These are phyloP conservation scores for Operophtera brumata DNA, from an alignment of 2,888 invertebrate species.

Conservation along the genomic window DNA sequence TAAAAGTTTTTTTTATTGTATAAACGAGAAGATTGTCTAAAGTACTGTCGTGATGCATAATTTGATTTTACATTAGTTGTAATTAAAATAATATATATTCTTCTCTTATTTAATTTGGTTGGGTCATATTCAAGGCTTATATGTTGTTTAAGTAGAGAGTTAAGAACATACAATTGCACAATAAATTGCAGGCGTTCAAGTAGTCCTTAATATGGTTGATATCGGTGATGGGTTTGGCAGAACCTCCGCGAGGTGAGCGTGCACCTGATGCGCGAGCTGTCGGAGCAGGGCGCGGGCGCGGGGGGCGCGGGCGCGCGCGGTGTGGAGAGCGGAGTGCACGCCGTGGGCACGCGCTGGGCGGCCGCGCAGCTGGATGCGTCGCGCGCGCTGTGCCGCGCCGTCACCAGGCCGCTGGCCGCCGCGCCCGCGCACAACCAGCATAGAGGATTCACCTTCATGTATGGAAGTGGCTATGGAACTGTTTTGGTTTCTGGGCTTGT, in stretches of 20 bases:
- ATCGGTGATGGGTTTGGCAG: constrained; percentile 54
- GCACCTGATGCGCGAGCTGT: constrained; percentile 85
- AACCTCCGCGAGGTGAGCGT: constrained; percentile 92
- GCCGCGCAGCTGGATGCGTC: constrained; percentile 90
- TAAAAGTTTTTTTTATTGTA: too few species aligned
- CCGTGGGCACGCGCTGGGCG: constrained; percentile 90
- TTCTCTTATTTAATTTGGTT: too few species aligned
- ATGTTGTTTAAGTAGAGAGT: too few species aligned
- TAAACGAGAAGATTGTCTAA: too few species aligned
- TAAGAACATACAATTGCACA: too few species aligned
- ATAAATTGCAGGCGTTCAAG: too few species aligned
- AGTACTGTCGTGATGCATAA: too few species aligned
- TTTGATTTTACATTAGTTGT: too few species aligned
- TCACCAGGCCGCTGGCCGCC: constrained; percentile 85
- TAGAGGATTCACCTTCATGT: constrained; percentile 90
- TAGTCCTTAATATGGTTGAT: background rate
- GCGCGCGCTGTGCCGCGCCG: constrained; percentile 87
- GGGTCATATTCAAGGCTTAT: too few species aligned
- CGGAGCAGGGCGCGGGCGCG: constrained; percentile 64
- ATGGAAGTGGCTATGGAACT: constrained; percentile 28
- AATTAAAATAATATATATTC: too few species aligned
- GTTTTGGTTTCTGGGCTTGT: background rate
- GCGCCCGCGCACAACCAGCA: constrained; percentile 85
- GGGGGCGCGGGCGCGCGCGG: constrained; percentile 83
- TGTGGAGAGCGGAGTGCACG: constrained; percentile 82